A percentile compares a stretch with the other conserved stretches of the same genome.
phyloP scores from a whole-genome alignment of 35 echinoderm and acorn worm genomes.

The Ophiothrix spiculata region DNA sequence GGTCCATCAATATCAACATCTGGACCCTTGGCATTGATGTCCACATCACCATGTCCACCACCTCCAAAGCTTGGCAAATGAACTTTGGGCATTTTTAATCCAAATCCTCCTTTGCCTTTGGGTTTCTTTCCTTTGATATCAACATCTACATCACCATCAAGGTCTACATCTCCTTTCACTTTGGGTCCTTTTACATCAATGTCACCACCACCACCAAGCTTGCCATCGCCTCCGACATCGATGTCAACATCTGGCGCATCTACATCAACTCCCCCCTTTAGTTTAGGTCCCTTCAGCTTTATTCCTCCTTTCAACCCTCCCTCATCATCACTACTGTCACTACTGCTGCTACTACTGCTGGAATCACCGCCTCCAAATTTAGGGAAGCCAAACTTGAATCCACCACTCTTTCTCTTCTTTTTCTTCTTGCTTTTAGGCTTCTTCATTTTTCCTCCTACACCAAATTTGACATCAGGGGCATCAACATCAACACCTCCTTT shows the following conservation, averaged over 20 bases:
- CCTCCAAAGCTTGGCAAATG: constrained; percentile 17
- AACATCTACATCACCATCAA: constrained; percentile 53
- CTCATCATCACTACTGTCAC: constrained; percentile 12
- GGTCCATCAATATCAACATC: constrained; percentile 24
- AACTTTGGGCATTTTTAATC: constrained; percentile 29
- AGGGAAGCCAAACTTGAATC: constrained; percentile 44
- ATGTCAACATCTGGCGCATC: constrained; percentile 36
- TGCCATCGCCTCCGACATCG: constrained; percentile 32
- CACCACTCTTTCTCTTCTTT: constrained; percentile 35
- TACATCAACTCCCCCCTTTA: constrained; percentile 34
- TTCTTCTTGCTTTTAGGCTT: background rate
- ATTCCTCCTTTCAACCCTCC: constrained; percentile 32
- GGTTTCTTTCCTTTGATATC: constrained; percentile 29
- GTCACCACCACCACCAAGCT: background rate
- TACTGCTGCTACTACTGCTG: constrained; percentile 4
- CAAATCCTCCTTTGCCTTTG: constrained; percentile 40
- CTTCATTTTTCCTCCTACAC: constrained; percentile 56
- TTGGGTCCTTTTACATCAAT: constrained; percentile 24
- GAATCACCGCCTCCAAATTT: constrained; percentile 34
- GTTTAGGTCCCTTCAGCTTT: constrained; percentile 22
- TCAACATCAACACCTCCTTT: constrained; percentile 31
- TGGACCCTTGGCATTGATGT: constrained; percentile 20
- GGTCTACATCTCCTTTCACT: constrained; percentile 6
- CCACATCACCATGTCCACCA: constrained; percentile 25
- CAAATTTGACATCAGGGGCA: constrained; percentile 43